Percentiles rank a stretch among this genome's conserved stretches.
Evolutionary conservation across 1,140 invertebrate genomes (phyloP).

Genomic region (Leptinotarsa undecemlineata): DNA sequence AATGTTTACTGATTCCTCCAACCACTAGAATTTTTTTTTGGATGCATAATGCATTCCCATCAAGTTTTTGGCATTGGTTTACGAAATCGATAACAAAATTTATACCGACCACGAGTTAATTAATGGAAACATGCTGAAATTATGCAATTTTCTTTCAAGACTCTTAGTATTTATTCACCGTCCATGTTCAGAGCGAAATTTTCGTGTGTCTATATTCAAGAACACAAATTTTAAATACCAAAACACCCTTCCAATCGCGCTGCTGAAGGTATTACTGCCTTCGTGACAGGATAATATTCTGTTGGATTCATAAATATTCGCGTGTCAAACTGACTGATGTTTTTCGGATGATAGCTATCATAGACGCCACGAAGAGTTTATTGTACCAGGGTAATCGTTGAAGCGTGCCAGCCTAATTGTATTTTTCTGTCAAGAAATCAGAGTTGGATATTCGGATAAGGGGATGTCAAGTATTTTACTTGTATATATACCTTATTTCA

Average conservation of each 20-base stretch:
- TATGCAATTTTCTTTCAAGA: too few species aligned
- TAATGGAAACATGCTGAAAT: too few species aligned
- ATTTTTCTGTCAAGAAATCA: conserved; percentile 4
- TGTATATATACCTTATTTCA: conserved; percentile 3
- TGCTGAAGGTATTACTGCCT: neutral
- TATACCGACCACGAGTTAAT: too few species aligned
- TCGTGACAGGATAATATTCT: conserved; percentile 9
- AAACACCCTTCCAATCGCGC: neutral
- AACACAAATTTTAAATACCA: too few species aligned
- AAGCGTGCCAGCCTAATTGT: neutral
- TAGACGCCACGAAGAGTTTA: conserved; percentile 10
- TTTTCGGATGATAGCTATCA: conserved; percentile 20
- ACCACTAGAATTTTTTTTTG: too few species aligned
- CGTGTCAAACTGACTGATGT: conserved; percentile 17
- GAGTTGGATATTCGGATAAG: conserved; percentile 5
- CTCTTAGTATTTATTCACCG: too few species aligned
- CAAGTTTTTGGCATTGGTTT: too few species aligned
- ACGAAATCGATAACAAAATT: too few species aligned
- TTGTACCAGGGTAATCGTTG: conserved; percentile 5
- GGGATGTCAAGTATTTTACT: neutral
- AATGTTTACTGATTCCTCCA: too few species aligned
- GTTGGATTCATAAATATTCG: conserved; percentile 6
- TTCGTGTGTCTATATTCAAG: too few species aligned
- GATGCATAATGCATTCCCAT: too few species aligned
- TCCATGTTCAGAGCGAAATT: too few species aligned